Conservation (phyloP, 2,113 vertebrate species). For the Sander lucioperca region DNA sequence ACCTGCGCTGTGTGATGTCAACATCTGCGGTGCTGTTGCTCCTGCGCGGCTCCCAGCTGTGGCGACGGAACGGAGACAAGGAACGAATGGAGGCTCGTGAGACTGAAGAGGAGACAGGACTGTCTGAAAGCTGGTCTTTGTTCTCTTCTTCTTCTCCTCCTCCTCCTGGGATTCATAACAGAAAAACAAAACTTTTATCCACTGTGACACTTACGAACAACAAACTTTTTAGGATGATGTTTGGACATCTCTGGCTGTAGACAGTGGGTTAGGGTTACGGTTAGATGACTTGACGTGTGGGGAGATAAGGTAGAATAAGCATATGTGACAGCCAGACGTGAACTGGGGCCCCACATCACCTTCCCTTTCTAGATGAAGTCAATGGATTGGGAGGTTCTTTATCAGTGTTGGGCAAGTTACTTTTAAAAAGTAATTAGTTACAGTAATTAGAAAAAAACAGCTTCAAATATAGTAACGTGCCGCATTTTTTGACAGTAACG, state of each 20-base stretch:
- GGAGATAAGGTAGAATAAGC: too few species aligned
- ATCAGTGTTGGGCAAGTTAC: too few species aligned
- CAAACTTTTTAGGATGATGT: background rate
- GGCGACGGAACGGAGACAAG: constrained; percentile 89
- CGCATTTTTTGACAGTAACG: too few species aligned
- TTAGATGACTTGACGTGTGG: background rate
- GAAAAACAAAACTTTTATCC: background rate
- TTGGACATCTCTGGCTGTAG: background rate
- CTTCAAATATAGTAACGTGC: too few species aligned
- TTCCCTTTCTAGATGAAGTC: too few species aligned
- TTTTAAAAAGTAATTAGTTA: too few species aligned
- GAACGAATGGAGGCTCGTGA: constrained; percentile 83
- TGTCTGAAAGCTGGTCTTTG: constrained; percentile 88
- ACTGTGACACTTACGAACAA: background rate
- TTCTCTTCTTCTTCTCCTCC: constrained; percentile 84
- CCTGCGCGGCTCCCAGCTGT: constrained; percentile 93
- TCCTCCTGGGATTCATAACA: constrained; percentile 20
- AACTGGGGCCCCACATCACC: background rate
- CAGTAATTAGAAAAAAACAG: too few species aligned
- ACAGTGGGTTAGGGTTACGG: too few species aligned
- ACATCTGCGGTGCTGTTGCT: constrained; percentile 77
- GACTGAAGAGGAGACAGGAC: constrained; percentile 72
- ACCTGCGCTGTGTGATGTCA: constrained; percentile 90
- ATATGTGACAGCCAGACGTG: too few species aligned
- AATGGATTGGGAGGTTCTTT: too few species aligned